Conservation (phyloP, 2,888 invertebrate species). For the Neuroscelio doddi region DNA sequence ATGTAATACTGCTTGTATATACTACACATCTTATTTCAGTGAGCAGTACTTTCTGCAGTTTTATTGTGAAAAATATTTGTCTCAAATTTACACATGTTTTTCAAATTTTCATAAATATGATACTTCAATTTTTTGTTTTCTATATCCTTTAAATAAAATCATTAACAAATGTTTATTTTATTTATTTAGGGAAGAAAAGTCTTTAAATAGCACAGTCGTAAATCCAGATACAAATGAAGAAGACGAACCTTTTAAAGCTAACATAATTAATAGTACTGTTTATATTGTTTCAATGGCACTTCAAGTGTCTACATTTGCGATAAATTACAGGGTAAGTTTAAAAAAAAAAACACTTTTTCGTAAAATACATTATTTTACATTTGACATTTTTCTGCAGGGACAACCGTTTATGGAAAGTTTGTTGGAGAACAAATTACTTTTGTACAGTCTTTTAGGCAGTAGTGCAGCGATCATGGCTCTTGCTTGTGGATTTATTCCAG, state of each 20-base stretch:
- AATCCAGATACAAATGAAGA: slow-evolving; percentile 72
- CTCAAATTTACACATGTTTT: no score
- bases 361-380: no score
- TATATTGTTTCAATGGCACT: slow-evolving; percentile 98
- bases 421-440: slow-evolving; percentile 89
- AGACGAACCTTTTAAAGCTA: slow-evolving; percentile 91
- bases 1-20: no score
- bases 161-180: no score
- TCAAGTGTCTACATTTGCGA: slow-evolving; percentile 98
- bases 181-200: slow-evolving; percentile 74
- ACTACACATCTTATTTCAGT: no score
- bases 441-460: slow-evolving; percentile 92
- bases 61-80: no score
- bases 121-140: no score
- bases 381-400: slow-evolving; percentile 84
- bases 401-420: slow-evolving; percentile 99
- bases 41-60: no score
- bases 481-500: slow-evolving; percentile 88
- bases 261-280: slow-evolving; percentile 96
- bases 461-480: slow-evolving; percentile 87
- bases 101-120: no score
- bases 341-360: not conserved
- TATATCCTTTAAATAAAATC: no score
- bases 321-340: slow-evolving; percentile 92
- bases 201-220: slow-evolving; percentile 11